These are phyloP conservation scores for Muscicapa adusta DNA, from an alignment of 2,113 vertebrate species.

Conservation along the genomic window DNA sequence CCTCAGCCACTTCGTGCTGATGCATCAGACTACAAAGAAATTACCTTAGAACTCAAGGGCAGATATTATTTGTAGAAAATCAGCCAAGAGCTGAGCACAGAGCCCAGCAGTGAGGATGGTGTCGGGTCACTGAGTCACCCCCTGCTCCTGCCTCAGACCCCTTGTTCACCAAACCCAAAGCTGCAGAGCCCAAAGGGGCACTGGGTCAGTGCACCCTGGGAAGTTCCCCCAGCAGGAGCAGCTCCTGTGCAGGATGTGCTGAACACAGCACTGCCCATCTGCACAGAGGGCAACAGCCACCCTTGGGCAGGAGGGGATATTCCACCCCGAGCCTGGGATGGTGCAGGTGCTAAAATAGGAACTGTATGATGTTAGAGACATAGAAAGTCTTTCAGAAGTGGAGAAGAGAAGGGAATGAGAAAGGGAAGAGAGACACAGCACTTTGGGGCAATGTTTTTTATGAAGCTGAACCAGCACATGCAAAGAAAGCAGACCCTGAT, in stretches of 20 bases:
- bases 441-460: not conserved
- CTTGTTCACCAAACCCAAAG: not conserved
- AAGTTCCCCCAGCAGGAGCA: not conserved
- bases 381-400: not conserved
- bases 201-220: fast-evolving
- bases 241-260: not conserved
- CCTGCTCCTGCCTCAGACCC: fast-evolving
- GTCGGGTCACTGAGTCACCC: not conserved
- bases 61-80: not conserved
- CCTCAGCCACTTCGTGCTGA: not conserved
- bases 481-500: not conserved
- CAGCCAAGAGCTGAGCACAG: not conserved
- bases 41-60: not conserved
- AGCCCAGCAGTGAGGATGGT: not conserved
- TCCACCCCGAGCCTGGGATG: fast-evolving
- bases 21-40: not conserved
- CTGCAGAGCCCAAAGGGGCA: fast-evolving
- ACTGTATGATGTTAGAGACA: fast-evolving
- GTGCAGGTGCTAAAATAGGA: not conserved
- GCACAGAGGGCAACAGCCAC: not conserved
- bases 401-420: not conserved
- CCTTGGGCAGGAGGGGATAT: fast-evolving
- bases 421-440: not conserved
- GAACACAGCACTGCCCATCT: fast-evolving
- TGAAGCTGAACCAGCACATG: not conserved